Conservation (phyloP, 2,797 vertebrate species). For the Cirrhinus mrigala region DNA sequence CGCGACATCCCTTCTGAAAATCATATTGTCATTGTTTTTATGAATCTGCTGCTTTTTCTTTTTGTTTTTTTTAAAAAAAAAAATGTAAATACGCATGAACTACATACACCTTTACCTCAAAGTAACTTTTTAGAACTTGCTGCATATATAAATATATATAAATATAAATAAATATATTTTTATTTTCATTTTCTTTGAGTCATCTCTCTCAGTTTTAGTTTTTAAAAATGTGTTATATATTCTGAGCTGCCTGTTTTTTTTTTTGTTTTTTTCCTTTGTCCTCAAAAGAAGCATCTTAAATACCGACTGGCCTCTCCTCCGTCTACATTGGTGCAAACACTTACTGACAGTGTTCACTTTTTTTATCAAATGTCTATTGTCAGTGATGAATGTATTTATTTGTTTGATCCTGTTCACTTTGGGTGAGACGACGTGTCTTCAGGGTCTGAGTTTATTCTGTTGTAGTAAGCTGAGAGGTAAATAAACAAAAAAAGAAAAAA, state of each 20-base stretch:
- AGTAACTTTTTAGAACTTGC: slow-evolving; percentile 56
- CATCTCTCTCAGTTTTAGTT: slow-evolving; percentile 20
- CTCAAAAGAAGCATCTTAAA: slow-evolving; percentile 48
- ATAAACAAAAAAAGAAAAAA: slow-evolving; percentile 36
- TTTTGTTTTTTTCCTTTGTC: slow-evolving; percentile 31
- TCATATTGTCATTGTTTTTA: slow-evolving; percentile 45
- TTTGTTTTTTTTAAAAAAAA: background rate
- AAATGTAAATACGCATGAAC: slow-evolving; percentile 54
- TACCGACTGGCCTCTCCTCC: slow-evolving; percentile 70
- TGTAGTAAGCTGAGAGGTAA: slow-evolving; percentile 78
- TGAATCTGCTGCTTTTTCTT: slow-evolving; percentile 54
- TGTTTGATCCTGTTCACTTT: slow-evolving; percentile 82
- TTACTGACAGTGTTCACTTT: slow-evolving; percentile 84
- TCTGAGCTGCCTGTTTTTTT: slow-evolving; percentile 15
- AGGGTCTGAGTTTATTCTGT: slow-evolving; percentile 72
- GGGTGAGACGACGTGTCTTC: slow-evolving; percentile 69
- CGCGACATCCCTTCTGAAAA: slow-evolving; percentile 33
- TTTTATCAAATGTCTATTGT: slow-evolving; percentile 86
- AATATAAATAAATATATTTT: slow-evolving; percentile 54
- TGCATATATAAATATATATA: slow-evolving; percentile 46
- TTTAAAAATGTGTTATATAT: slow-evolving; percentile 17
- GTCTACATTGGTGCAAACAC: slow-evolving; percentile 87
- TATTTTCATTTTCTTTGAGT: slow-evolving; percentile 18
- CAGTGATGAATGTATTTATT: slow-evolving; percentile 95
- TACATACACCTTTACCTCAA: slow-evolving; percentile 57